Conservation (phyloP, 1,140 invertebrate species). For the Diabrotica virgifera region DNA sequence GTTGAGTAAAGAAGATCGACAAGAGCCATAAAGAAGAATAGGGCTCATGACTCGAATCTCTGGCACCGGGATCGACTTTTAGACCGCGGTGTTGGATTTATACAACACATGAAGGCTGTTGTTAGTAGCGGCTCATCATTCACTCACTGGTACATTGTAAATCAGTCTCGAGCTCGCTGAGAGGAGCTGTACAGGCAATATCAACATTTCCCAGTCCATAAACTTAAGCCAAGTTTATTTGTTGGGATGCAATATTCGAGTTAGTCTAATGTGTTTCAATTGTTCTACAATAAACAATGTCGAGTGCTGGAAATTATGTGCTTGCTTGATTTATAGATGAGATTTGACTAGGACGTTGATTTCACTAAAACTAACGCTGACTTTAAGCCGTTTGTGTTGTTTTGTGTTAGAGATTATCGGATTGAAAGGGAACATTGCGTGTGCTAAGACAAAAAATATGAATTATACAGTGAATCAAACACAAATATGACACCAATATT, state of each 20-base stretch:
- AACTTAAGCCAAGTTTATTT: constrained; percentile 37
- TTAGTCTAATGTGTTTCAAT: constrained; percentile 40
- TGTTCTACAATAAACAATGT: constrained; percentile 41
- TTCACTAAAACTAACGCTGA: background rate
- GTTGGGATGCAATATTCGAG: constrained; percentile 39
- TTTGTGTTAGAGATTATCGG: no score
- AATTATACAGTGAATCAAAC: no score
- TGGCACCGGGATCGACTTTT: constrained; percentile 22
- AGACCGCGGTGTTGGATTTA: constrained; percentile 37
- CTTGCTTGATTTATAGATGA: constrained; percentile 18
- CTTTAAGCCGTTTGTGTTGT: no score
- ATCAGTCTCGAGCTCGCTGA: constrained; percentile 31
- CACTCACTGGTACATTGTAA: constrained; percentile 38
- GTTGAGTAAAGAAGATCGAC: constrained; percentile 8
- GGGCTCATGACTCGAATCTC: constrained; percentile 20
- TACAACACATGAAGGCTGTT: constrained; percentile 45
- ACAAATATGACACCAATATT: no score
- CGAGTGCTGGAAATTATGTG: constrained; percentile 29
- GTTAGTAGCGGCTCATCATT: constrained; percentile 44
- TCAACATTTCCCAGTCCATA: constrained; percentile 40
- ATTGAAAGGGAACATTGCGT: no score
- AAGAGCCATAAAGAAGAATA: constrained; percentile 17
- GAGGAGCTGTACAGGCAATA: constrained; percentile 21
- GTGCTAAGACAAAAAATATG: no score
- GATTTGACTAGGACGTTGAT: background rate